A percentile compares a stretch with the other conserved stretches of the same genome.
These are phyloP conservation scores for Drosophila suzukii DNA, from an alignment of 1,140 invertebrate species.

Conservation along the genomic window DNA sequence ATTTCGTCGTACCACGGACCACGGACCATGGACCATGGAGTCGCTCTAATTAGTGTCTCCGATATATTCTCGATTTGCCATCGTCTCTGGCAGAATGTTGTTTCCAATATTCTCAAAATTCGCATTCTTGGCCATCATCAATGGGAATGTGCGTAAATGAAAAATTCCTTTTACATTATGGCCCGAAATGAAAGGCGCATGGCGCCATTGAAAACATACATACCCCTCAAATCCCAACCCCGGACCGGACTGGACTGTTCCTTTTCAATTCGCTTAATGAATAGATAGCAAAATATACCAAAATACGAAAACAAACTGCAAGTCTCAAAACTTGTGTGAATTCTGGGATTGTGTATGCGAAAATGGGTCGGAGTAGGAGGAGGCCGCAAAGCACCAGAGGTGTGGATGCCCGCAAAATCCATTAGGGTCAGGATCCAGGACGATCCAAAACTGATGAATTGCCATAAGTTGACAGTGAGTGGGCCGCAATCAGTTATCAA, in stretches of 20 bases:
- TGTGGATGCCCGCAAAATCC: slow-evolving; percentile 7
- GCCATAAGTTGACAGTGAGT: slow-evolving; percentile 9
- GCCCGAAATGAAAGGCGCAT: slow-evolving; percentile 8
- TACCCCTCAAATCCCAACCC: neutral
- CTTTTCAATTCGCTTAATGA: slow-evolving; percentile 30
- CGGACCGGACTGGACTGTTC: slow-evolving; percentile 7
- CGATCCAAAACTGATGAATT: slow-evolving; percentile 4
- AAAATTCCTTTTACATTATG: slow-evolving; percentile 44
- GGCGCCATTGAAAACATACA: neutral
- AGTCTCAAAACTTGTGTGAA: neutral
- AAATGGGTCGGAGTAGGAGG: neutral
- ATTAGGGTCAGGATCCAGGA: neutral
- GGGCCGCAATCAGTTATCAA: slow-evolving; percentile 6
- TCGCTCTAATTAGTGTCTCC: slow-evolving; percentile 38
- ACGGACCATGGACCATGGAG: slow-evolving; percentile 2
- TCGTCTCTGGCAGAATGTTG: slow-evolving; percentile 10
- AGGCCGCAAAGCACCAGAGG: neutral
- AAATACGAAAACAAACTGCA: slow-evolving; percentile 9
- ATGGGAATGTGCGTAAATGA: slow-evolving; percentile 51
- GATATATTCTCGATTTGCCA: slow-evolving; percentile 12
- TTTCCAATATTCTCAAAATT: slow-evolving; percentile 32
- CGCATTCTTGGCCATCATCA: slow-evolving; percentile 25
- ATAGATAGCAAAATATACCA: slow-evolving; percentile 6
- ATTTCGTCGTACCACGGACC: neutral
- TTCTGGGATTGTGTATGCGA: neutral